Conservation (phyloP, 2,113 vertebrate genomes). For the Eleginops maclovinus region DNA sequence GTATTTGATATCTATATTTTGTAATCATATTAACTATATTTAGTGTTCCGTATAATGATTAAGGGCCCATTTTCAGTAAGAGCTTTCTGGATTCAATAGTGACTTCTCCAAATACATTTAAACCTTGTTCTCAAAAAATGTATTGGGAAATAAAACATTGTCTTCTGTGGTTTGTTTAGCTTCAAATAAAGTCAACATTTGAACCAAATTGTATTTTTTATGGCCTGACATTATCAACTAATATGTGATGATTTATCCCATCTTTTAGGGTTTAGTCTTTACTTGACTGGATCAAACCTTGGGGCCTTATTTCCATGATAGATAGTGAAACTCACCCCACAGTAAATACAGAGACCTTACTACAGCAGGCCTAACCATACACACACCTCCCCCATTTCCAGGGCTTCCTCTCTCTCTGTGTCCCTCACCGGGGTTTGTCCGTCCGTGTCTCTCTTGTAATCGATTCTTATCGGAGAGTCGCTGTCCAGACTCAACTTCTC, state of each 20-base stretch:
- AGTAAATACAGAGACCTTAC: neutral
- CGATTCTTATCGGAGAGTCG: constrained; percentile 81
- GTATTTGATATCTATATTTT: too few species aligned
- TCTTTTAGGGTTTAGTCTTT: neutral
- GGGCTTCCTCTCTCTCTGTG: constrained; percentile 40
- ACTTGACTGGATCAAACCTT: neutral
- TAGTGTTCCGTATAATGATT: too few species aligned
- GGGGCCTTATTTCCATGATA: neutral
- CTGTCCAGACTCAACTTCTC: constrained; percentile 88
- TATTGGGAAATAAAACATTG: neutral
- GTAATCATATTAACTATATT: too few species aligned
- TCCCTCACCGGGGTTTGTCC: constrained; percentile 76
- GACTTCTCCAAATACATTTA: too few species aligned
- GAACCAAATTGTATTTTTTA: neutral
- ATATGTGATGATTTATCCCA: too few species aligned
- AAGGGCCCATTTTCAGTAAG: too few species aligned
- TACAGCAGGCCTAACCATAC: neutral
- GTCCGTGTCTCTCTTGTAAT: constrained; percentile 80
- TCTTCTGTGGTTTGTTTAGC: neutral
- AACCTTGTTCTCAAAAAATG: neutral
- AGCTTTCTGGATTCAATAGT: too few species aligned
- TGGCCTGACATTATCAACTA: neutral
- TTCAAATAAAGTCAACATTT: neutral
- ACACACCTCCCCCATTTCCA: constrained; percentile 27
- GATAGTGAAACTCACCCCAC: neutral